These are phyloP conservation scores for Choristoneura rosaceana DNA, from an alignment of 2,888 invertebrate genomes.

Conservation along the genomic window DNA sequence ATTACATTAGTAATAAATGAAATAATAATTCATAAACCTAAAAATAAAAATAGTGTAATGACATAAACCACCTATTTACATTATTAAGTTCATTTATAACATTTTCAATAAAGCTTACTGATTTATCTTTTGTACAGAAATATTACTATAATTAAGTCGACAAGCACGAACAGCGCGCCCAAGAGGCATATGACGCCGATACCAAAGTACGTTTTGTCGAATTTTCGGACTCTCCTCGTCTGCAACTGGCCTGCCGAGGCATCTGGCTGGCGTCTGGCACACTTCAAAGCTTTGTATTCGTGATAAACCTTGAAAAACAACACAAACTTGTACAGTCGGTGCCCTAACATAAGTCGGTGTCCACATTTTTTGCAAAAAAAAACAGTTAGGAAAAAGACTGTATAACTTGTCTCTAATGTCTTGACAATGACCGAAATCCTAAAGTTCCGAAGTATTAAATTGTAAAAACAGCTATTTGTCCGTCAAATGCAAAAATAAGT, in stretches of 20 bases:
- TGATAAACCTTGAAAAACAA: conserved; percentile 30
- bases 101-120: neutral
- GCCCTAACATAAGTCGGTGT: too few relatives aligned
- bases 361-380: too few relatives aligned
- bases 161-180: conserved; percentile 51
- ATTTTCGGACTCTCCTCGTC: conserved; percentile 6
- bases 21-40: too few relatives aligned
- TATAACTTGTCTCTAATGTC: too few relatives aligned
- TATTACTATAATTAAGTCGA: conserved; percentile 50
- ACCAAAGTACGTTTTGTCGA: conserved; percentile 54
- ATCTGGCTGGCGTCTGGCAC: neutral
- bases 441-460: too few relatives aligned
- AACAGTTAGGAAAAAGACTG: too few relatives aligned
- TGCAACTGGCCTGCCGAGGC: neutral
- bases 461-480: too few relatives aligned
- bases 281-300: conserved; percentile 21
- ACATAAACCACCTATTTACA: neutral
- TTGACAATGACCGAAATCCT: too few relatives aligned
- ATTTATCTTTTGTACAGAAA: neutral
- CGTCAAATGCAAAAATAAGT: too few relatives aligned
- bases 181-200: conserved; percentile 54
- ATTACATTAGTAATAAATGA: too few relatives aligned
- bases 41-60: neutral
- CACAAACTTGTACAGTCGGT: too few relatives aligned
- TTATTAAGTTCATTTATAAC: neutral